These are phyloP conservation scores for Emberiza fucata DNA, from an alignment of 2,113 vertebrate species.

Conservation along the genomic window DNA sequence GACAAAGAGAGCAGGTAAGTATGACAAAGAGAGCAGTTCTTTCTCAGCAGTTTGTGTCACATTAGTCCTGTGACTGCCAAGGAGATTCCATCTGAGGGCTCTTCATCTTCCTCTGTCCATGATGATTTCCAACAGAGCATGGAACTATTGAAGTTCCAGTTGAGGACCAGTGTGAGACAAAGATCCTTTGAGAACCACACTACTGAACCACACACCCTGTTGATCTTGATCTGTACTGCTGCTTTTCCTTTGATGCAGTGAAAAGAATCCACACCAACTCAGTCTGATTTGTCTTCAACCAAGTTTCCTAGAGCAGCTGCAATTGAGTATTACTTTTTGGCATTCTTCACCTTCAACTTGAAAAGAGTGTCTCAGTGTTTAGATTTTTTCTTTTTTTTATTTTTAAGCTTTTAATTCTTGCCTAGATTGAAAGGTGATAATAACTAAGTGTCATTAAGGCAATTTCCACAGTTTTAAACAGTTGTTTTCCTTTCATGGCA, in stretches of 20 bases:
- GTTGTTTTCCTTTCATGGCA: neutral
- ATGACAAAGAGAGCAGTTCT: neutral
- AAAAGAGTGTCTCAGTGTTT: neutral
- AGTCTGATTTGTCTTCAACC: neutral
- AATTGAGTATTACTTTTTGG: neutral
- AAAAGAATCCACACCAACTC: neutral
- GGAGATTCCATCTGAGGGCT: neutral
- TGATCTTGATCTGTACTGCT: neutral
- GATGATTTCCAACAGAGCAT: neutral
- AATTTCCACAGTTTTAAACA: neutral
- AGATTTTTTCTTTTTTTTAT: neutral
- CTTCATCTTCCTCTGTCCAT: neutral
- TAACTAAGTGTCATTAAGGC: neutral
- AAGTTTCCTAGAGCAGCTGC: neutral
- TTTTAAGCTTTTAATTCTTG: neutral
- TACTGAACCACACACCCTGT: neutral
- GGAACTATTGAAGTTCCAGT: neutral
- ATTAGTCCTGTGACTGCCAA: neutral
- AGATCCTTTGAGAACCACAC: neutral
- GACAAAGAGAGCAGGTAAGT: neutral
- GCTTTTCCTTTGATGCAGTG: neutral
- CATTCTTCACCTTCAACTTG: neutral
- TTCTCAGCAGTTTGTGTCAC: neutral
- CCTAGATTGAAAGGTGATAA: neutral
- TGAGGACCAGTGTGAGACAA: neutral